Evolutionary conservation across 1,140 invertebrate genomes (phyloP).

Genomic region (Ceratina australensis): DNA sequence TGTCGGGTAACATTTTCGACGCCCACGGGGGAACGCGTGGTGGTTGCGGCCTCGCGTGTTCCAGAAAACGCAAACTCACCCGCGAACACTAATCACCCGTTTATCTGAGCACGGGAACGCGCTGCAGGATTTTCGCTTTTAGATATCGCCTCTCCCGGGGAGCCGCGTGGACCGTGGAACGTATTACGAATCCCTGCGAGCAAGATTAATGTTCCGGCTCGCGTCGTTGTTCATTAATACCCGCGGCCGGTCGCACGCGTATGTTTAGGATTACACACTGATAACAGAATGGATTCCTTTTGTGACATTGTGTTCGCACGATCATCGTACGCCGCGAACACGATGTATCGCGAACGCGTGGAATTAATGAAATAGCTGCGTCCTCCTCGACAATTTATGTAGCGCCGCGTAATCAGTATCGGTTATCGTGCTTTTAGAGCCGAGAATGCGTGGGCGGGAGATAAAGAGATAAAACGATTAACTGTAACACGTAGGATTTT

Average conservation of each 20-base stretch:
- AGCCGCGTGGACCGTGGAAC: slow-evolving; percentile 21
- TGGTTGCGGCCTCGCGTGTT: slow-evolving; percentile 19
- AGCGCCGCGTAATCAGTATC: background rate
- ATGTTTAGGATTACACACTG: slow-evolving; percentile 56
- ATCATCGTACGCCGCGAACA: slow-evolving; percentile 1
- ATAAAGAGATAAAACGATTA: background rate
- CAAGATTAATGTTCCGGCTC: slow-evolving; percentile 58
- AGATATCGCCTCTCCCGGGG: slow-evolving; percentile 37
- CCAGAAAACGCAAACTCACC: slow-evolving; percentile 44
- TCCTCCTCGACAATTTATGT: slow-evolving; percentile 41
- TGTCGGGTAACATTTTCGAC: slow-evolving; percentile 33
- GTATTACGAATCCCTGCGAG: slow-evolving; percentile 50
- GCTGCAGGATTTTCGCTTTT: slow-evolving; percentile 58
- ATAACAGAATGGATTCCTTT: slow-evolving; percentile 56
- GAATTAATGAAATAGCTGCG: slow-evolving; percentile 51
- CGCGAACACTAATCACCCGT: slow-evolving; percentile 47
- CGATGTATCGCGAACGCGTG: background rate
- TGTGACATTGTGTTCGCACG: slow-evolving; percentile 39
- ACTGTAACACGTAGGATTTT: background rate
- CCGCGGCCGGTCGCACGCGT: slow-evolving; percentile 15
- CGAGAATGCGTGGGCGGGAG: background rate
- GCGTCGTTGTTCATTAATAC: slow-evolving; percentile 54
- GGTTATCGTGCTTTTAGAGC: background rate
- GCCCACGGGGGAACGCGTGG: slow-evolving; percentile 19
- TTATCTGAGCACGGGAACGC: slow-evolving; percentile 38